Evolutionary conservation across 2,797 vertebrate species (phyloP), one percentile per base, ranked within the genome.

Genomic region (Gadopsis marmoratus): DNA sequence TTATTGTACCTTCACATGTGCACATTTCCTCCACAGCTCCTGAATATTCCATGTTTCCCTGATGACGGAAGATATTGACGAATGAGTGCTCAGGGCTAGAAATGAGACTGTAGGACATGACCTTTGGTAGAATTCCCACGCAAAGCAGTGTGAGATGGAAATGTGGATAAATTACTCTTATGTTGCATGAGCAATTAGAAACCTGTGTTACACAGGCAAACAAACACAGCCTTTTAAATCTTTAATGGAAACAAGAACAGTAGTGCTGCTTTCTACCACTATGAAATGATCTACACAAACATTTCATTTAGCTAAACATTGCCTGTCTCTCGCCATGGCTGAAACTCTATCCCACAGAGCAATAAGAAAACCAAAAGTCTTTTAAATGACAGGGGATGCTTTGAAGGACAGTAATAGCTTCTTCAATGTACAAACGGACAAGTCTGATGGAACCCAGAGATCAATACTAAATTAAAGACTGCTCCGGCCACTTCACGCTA

Each of bases 381-480:
- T 87, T 84, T 75, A 84, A 84, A 85, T 87, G 75, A 77, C 79
- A 81, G 54, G 35, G 71, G 67, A 79, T 48, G 51, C 85, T 90
- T 86, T 86, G 84, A 90, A 85, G 80, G 86, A 88, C 76, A 89
- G 63, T 85, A 86, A 89, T 33, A 74, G 76, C 31, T 68, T 59
- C 62, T 86, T 88, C 87, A 90, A 89, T 81, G 90, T 51, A 85
- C 83, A 87, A 88, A 89, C 39, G 7, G 63, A 81, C 77, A 47
- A 50, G 78, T 89, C 70, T 76, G 78, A 83, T 79, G 77, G 71
- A 90, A 91, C 84, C 85, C 74, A 71, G 33, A 81, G 89, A 94
- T 92, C 91, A 88, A 94, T 92, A 93, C 91, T 90, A 91, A 92
- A 91, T 92, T 90, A 92, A 87, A 89, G 87, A 73, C 85, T 83